Conservation (phyloP, 2,113 vertebrate genomes). For the Tupaia chinensis region DNA sequence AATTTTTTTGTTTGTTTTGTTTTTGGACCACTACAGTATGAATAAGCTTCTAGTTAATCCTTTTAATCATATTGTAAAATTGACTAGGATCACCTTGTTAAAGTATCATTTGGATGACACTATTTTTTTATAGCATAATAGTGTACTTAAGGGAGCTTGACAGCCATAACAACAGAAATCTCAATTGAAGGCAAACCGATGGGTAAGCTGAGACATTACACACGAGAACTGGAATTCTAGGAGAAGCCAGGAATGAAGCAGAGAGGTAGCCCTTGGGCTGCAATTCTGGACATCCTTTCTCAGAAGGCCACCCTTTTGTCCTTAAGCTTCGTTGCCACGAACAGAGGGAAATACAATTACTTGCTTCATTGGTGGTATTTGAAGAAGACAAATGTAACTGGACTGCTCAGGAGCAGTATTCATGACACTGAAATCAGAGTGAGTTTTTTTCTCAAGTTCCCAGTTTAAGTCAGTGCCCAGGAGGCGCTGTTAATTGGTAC, state of each 20-base stretch:
- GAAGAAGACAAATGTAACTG: background rate
- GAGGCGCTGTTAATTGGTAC: background rate
- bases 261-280: background rate
- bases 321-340: background rate
- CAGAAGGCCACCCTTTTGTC: background rate
- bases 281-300: background rate
- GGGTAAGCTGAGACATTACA: background rate
- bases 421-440: background rate
- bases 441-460: background rate
- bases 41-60: constrained; percentile 25
- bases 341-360: background rate
- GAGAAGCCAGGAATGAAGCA: background rate
- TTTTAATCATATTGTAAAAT: background rate
- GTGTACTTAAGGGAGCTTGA: background rate
- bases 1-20: background rate
- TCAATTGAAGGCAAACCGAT: background rate
- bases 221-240: background rate
- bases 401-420: background rate
- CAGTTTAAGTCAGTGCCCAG: background rate
- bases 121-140: background rate
- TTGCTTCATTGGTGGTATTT: background rate
- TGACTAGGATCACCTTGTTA: background rate
- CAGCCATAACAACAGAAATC: background rate
- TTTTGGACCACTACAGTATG: background rate
- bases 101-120: background rate